phyloP scores from a whole-genome alignment of 2,113 vertebrate species.

The Rallus limicola region DNA sequence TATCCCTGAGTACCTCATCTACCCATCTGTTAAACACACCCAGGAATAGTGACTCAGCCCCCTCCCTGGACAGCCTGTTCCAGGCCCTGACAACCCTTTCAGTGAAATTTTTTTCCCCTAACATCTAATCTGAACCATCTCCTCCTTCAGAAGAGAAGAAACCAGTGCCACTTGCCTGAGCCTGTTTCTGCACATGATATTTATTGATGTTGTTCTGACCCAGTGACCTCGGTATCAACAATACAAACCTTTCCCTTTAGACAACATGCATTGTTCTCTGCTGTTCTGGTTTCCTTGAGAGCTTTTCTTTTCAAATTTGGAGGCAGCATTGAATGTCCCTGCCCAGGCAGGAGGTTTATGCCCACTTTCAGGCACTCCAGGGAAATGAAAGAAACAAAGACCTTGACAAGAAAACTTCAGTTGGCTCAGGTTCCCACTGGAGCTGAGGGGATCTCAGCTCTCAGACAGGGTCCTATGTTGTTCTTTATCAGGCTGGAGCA shows the following conservation, averaged over 20 bases:
- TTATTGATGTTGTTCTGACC: slow-evolving; percentile 44
- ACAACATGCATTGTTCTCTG: neutral
- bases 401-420: neutral
- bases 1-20: too few species aligned
- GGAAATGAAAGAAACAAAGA: neutral
- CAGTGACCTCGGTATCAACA: neutral
- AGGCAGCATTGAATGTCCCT: neutral
- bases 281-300: neutral
- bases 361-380: neutral
- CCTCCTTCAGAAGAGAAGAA: neutral
- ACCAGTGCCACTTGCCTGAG: neutral
- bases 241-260: neutral
- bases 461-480: neutral
- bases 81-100: too few species aligned
- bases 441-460: neutral
- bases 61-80: too few species aligned
- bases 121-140: too few species aligned
- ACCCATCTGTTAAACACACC: too few species aligned
- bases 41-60: too few species aligned
- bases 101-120: too few species aligned
- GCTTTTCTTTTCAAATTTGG: neutral
- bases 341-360: neutral
- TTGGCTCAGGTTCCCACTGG: neutral
- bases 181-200: neutral
- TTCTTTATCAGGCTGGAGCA: neutral